A percentile compares a stretch with the other conserved stretches of the same genome.
Conservation (phyloP, 2,113 vertebrate species). For the Artemisiospiza belli region DNA sequence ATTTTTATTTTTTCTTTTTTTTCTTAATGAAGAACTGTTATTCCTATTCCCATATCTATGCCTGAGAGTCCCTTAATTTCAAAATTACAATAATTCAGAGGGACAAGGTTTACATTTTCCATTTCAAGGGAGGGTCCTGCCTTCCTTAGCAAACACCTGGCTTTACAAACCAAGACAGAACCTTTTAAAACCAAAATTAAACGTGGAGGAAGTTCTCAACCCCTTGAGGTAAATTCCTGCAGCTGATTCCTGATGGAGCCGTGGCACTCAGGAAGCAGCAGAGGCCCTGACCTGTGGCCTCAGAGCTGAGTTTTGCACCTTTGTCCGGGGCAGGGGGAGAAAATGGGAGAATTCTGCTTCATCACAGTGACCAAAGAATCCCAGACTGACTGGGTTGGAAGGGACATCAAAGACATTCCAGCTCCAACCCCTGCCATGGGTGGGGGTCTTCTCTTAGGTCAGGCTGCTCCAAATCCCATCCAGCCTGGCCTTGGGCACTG, state of each 20-base stretch:
- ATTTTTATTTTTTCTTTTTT: too few species aligned
- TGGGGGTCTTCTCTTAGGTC: too few species aligned
- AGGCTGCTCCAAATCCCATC: not conserved
- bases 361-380: not conserved
- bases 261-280: not conserved
- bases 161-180: not conserved
- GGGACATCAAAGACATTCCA: not conserved
- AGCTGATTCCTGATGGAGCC: not conserved
- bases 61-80: not conserved
- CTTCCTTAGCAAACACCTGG: not conserved
- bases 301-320: not conserved
- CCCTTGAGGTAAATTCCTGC: not conserved
- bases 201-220: not conserved
- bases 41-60: too few species aligned
- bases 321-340: not conserved
- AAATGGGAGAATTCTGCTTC: not conserved
- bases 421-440: not conserved
- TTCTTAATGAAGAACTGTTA: too few species aligned
- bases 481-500: not conserved
- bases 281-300: not conserved
- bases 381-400: not conserved
- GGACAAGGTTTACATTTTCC: not conserved
- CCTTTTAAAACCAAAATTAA: not conserved
- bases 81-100: not conserved
- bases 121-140: not conserved